These are phyloP conservation scores for Corapipo altera DNA, from an alignment of 2,113 vertebrate genomes.

Conservation along the genomic window DNA sequence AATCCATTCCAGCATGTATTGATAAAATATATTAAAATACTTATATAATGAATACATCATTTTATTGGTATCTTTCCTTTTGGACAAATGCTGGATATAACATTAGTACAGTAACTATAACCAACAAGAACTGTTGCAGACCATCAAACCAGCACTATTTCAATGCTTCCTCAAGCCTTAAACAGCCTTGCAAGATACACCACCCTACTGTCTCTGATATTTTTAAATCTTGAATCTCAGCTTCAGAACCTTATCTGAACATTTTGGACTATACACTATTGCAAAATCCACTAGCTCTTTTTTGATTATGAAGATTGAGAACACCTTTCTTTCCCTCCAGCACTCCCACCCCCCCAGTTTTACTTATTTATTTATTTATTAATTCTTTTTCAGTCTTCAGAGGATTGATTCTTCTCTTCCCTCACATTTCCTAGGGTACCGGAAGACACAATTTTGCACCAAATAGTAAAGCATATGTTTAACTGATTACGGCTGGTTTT, in stretches of 20 bases:
- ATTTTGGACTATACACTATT: neutral
- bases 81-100: slow-evolving; percentile 25
- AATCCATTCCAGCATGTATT: slow-evolving; percentile 68
- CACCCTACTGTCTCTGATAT: neutral
- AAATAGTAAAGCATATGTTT: neutral
- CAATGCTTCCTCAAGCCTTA: slow-evolving; percentile 12
- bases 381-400: neutral
- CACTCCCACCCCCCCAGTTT: neutral
- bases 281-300: neutral
- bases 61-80: slow-evolving; percentile 57
- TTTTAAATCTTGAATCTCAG: neutral
- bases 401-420: neutral
- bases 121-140: slow-evolving; percentile 8
- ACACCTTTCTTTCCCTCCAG: neutral
- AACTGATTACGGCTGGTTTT: neutral
- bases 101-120: slow-evolving; percentile 6
- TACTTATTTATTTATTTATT: neutral
- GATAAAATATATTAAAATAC: slow-evolving; percentile 73
- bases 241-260: neutral
- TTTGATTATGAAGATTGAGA: neutral
- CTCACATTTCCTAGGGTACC: neutral
- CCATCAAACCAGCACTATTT: neutral
- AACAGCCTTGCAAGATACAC: neutral
- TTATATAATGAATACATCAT: slow-evolving; percentile 70
- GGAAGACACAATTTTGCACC: neutral